Percentiles rank a stretch among this genome's conserved stretches.
phyloP scores from a whole-genome alignment of 2,888 invertebrate genomes.

The Agrotis exclamationis region DNA sequence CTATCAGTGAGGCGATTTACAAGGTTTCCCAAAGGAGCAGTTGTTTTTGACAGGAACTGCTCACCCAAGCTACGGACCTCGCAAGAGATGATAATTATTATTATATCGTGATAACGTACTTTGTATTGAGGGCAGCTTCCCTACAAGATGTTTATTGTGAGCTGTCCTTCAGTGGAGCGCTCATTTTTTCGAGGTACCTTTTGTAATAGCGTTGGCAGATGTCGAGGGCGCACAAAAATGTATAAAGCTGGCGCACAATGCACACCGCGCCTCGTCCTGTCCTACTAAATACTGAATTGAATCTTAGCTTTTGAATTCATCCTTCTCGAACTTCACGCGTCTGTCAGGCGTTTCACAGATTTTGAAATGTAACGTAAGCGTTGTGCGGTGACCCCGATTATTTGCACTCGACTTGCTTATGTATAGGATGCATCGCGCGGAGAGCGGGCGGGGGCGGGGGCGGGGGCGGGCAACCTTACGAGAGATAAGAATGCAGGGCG shows the following conservation, averaged over 20 bases:
- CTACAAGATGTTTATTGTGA: constrained; percentile 6
- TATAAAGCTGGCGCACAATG: constrained; percentile 41
- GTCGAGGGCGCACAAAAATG: constrained; percentile 37
- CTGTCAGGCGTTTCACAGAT: neutral
- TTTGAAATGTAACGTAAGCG: constrained; percentile 9
- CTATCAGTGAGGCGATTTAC: too few relatives aligned
- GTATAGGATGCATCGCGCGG: neutral
- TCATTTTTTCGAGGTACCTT: constrained; percentile 21
- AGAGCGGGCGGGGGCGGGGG: neutral
- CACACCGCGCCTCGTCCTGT: constrained; percentile 7
- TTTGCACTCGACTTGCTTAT: neutral
- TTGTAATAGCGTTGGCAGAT: constrained; percentile 42
- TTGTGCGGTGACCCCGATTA: constrained; percentile 9
- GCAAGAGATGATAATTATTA: too few relatives aligned
- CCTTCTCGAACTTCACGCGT: neutral
- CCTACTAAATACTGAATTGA: constrained; percentile 1
- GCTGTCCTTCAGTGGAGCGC: neutral
- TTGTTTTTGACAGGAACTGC: too few relatives aligned
- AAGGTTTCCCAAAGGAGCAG: too few relatives aligned
- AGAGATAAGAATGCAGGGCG: constrained; percentile 67
- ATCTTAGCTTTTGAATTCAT: constrained; percentile 17
- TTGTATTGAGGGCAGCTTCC: constrained; percentile 16
- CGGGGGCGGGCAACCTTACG: constrained; percentile 38
- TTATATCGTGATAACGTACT: neutral
- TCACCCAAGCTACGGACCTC: too few relatives aligned